A percentile compares a stretch with the other conserved stretches of the same genome.
Conservation (phyloP, 2,888 invertebrate species). For the Ectropis crepuscularia region DNA sequence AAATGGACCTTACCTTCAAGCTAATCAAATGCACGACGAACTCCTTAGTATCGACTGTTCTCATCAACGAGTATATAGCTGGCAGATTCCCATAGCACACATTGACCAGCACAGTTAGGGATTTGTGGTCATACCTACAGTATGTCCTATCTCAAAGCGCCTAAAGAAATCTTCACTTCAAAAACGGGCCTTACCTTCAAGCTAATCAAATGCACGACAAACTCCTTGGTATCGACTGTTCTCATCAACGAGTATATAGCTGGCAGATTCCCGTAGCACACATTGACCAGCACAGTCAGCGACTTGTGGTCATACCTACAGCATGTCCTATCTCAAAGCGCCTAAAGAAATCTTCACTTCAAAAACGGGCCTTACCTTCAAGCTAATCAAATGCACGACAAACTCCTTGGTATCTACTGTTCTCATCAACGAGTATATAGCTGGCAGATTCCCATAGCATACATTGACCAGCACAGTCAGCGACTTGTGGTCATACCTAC, state of each 20-base stretch:
- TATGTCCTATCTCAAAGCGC: no score
- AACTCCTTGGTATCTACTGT: constrained; percentile 89
- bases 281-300: no score
- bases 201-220: constrained; percentile 86
- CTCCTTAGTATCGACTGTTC: constrained; percentile 88
- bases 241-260: constrained; percentile 90
- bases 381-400: constrained; percentile 84
- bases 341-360: no score
- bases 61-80: constrained; percentile 89
- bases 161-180: no score
- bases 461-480: no score
- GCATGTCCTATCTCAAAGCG: no score
- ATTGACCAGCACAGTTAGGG: constrained; percentile 90
- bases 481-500: constrained; percentile 77
- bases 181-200: no score
- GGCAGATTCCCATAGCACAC: constrained; percentile 91
- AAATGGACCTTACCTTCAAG: constrained; percentile 86
- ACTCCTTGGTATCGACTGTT: constrained; percentile 88
- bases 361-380: no score
- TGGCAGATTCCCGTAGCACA: no score
- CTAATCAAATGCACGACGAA: constrained; percentile 86
- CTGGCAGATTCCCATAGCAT: no score
- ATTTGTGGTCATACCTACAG: constrained; percentile 79
- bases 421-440: constrained; percentile 89
- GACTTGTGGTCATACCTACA: constrained; percentile 79